Conservation (phyloP, 2,113 vertebrate species). For the Tragelaphus buxtoni region DNA sequence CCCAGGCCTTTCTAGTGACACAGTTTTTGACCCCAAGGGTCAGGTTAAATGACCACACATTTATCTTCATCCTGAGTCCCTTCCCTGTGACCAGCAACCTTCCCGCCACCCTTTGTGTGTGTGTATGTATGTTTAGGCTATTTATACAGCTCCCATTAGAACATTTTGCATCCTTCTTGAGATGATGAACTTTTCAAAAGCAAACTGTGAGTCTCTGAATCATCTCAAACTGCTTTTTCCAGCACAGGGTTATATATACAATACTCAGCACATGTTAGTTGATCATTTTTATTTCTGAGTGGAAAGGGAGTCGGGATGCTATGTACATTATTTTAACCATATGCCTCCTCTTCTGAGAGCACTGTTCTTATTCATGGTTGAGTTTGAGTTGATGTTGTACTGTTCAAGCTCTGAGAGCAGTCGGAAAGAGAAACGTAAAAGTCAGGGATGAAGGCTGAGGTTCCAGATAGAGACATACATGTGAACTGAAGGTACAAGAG, state of each 20-base stretch:
- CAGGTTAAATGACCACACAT: background rate
- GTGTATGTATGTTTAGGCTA: background rate
- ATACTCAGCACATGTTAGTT: background rate
- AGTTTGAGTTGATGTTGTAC: background rate
- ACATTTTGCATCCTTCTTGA: background rate
- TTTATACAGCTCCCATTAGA: conserved; percentile 9
- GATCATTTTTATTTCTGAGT: background rate
- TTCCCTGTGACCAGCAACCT: background rate
- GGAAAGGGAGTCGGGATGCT: background rate
- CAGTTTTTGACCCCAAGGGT: background rate
- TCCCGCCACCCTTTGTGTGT: too few species aligned
- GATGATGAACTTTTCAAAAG: background rate
- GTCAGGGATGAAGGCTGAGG: background rate
- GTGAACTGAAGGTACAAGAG: background rate
- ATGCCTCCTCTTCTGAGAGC: background rate
- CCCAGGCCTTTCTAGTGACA: background rate
- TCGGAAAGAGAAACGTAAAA: background rate
- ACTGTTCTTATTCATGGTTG: background rate
- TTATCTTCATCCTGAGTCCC: background rate
- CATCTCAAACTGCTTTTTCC: background rate
- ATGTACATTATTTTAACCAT: background rate
- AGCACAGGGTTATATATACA: background rate
- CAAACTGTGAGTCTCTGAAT: background rate
- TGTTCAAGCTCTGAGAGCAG: background rate
- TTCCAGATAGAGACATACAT: background rate